Evolutionary conservation across 37 sponge, comb jelly and placozoan species (phyloP).

Genomic region (Eunapius fragilis): DNA sequence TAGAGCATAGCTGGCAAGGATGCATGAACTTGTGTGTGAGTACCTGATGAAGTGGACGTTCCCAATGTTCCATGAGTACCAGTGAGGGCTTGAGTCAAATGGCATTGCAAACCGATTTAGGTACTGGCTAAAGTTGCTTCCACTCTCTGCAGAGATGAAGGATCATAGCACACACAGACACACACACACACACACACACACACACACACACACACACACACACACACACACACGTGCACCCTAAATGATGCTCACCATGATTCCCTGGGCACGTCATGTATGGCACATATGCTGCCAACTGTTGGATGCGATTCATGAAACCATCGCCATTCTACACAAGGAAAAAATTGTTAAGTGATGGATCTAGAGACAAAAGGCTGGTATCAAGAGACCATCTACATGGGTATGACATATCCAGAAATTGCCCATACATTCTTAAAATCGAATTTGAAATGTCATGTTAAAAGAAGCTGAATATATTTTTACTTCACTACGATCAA

Average conservation of each 20-base stretch:
- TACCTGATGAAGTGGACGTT: slow-evolving; percentile 60
- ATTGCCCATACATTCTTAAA: too few relatives aligned
- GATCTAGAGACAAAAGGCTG: not conserved
- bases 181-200: not conserved
- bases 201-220: not conserved
- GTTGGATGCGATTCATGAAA: slow-evolving; percentile 59
- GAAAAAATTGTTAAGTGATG: not conserved
- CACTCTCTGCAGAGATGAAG: not conserved
- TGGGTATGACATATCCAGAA: too few relatives aligned
- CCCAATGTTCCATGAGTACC: slow-evolving; percentile 50
- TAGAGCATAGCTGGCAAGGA: too few relatives aligned
- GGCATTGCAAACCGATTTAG: slow-evolving; percentile 61
- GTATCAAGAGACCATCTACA: too few relatives aligned
- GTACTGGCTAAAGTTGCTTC: slow-evolving; percentile 43
- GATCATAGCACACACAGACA: not conserved
- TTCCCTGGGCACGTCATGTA: slow-evolving; percentile 69
- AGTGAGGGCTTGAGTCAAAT: slow-evolving; percentile 8
- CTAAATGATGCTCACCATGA: slow-evolving; percentile 13
- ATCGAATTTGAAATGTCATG: too few relatives aligned
- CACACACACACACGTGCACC: not conserved
- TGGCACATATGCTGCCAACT: slow-evolving; percentile 41
- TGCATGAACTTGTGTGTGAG: not conserved
- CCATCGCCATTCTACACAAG: slow-evolving; percentile 44
- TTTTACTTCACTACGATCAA: too few relatives aligned
- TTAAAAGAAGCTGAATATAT: too few relatives aligned